Evolutionary conservation across 2,888 invertebrate genomes (phyloP), one percentile per base, ranked within the genome.

Genomic region (Congeria kusceri): DNA sequence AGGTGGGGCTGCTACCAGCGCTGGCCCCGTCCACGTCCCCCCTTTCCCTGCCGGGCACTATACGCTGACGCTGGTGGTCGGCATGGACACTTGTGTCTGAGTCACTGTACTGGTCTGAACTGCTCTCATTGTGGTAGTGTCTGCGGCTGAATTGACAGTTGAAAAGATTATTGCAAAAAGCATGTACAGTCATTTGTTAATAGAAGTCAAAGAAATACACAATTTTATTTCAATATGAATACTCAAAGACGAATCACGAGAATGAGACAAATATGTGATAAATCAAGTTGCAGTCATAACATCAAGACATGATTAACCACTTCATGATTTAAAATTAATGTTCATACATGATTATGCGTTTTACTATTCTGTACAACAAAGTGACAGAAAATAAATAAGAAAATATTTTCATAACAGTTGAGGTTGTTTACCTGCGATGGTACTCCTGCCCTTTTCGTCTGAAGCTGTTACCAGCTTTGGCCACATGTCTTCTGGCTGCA

Each of bases 401-500:
- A 53, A 20, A 15, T 23, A 1, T 9, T 53, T 20, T 39, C 15
- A 13, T 15, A 11, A 39, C 39, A 39, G 15, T 13, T 1, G 39
- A 3, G 9, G 15, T 13, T 11, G 11, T 39, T 15, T 85, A 84
- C 70, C 80, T 80, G 25, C 80, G 76, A 27, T 80, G 73, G 39
- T 75, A 74, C 7, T 85, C 83, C 64, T 86, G 68, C 27, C 87
- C 75, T 56, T 81, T 85, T 18, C 88, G 68, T 27, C 86, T 74
- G 77, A 88, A 86, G 59, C 90, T 86, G 62, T 86, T 89, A 5
- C 90, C 88, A 15, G 90, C 89, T 53, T 87, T 87, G 0, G 91
- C 88, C 23, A 89, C 92, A 72, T 90, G 89, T 56, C 91, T 76
- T 47, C 92, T 86, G 9, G 92, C 92, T 49, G 92, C 90, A 11